Conservation (phyloP, 1,140 invertebrate genomes). For the Drosophila parvula region DNA sequence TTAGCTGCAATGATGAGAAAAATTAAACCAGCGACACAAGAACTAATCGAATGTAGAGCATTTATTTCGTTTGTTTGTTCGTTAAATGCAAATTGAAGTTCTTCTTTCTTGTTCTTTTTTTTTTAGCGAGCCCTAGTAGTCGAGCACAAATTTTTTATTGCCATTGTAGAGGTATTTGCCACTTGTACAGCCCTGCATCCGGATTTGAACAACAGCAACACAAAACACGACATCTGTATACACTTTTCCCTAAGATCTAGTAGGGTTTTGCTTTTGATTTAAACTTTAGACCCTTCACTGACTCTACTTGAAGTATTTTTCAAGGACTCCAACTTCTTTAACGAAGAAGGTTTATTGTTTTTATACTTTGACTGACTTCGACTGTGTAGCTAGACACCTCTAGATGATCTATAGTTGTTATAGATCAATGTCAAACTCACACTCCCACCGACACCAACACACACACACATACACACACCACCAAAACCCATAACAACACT, state of each 20-base stretch:
- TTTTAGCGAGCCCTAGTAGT: conserved; percentile 40
- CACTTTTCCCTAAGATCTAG: background rate
- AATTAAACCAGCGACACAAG: conserved; percentile 42
- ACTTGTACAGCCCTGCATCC: conserved; percentile 39
- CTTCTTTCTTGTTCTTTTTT: conserved; percentile 41
- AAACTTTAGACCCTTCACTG: background rate
- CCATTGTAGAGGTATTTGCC: conserved; percentile 40
- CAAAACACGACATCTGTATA: background rate
- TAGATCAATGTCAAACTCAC: background rate
- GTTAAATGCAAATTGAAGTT: conserved; percentile 62
- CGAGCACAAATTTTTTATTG: conserved; percentile 42
- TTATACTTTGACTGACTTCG: conserved; percentile 15
- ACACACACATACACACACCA: conserved; percentile 19
- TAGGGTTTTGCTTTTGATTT: background rate
- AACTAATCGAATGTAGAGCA: conserved; percentile 57
- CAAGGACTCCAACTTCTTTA: background rate
- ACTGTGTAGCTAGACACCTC: conserved; percentile 14
- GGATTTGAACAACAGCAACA: conserved; percentile 23
- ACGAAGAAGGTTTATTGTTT: background rate
- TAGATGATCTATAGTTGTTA: conserved; percentile 3
- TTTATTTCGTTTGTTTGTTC: conserved; percentile 50
- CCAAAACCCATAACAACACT: background rate
- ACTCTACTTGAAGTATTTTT: background rate
- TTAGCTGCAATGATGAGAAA: conserved; percentile 41
- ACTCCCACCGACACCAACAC: conserved; percentile 16